Percentiles rank a stretch among this genome's conserved stretches.
Conservation (phyloP, 1,140 invertebrate genomes). For the Daktulosphaira vitifoliae region DNA sequence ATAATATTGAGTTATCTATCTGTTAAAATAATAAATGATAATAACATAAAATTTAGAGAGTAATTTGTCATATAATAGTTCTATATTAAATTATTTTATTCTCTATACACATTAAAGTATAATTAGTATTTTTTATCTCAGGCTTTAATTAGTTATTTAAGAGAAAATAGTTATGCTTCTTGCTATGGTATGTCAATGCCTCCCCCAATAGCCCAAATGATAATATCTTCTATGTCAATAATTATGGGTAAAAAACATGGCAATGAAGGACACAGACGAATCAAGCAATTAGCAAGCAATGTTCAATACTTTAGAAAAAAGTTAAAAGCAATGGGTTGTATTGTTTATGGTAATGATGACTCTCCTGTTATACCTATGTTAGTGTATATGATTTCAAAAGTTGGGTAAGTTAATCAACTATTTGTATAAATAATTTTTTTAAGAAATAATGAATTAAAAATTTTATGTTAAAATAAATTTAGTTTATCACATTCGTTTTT, state of each 20-base stretch:
- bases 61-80: too few relatives aligned
- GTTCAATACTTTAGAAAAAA: slow-evolving; percentile 78
- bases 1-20: too few relatives aligned
- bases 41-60: too few relatives aligned
- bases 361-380: slow-evolving; percentile 95
- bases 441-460: too few relatives aligned
- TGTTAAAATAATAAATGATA: too few relatives aligned
- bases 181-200: slow-evolving; percentile 85
- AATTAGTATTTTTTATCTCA: slow-evolving; percentile 48
- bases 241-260: slow-evolving; percentile 81
- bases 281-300: slow-evolving; percentile 70
- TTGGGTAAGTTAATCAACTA: slow-evolving; percentile 44
- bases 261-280: slow-evolving; percentile 60
- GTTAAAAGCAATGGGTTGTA: slow-evolving; percentile 84
- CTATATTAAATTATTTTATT: too few relatives aligned
- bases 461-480: too few relatives aligned
- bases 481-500: too few relatives aligned
- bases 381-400: slow-evolving; percentile 89
- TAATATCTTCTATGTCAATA: slow-evolving; percentile 77
- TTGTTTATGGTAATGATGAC: slow-evolving; percentile 92
- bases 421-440: background rate
- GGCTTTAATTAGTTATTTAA: slow-evolving; percentile 70
- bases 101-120: too few relatives aligned
- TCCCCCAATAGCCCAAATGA: slow-evolving; percentile 81
- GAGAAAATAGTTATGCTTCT: slow-evolving; percentile 72